Conservation (phyloP, 2,113 vertebrate species). For the Neomonachus schauinslandi region DNA sequence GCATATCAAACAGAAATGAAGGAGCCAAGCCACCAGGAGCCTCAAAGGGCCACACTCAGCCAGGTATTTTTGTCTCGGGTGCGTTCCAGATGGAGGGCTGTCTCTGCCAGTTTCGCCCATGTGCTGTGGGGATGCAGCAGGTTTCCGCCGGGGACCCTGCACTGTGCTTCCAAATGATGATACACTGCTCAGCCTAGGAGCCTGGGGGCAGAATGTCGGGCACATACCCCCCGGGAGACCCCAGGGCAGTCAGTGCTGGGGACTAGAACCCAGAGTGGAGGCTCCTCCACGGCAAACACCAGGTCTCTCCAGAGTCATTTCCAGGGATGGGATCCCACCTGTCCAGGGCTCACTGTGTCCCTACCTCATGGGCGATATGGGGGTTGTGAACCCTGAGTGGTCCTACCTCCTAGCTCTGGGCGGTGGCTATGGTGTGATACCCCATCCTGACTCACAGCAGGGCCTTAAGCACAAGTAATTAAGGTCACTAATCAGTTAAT, state of each 20-base stretch:
- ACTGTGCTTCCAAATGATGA: background rate
- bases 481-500: background rate
- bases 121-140: rapidly evolving
- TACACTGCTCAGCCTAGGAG: rapidly evolving
- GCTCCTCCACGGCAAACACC: rapidly evolving
- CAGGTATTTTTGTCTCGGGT: rapidly evolving
- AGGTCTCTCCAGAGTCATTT: background rate
- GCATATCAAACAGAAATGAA: rapidly evolving
- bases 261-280: rapidly evolving
- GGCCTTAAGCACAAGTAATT: background rate
- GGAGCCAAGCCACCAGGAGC: rapidly evolving
- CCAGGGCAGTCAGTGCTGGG: background rate
- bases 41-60: background rate
- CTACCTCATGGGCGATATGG: background rate
- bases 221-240: rapidly evolving
- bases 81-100: rapidly evolving
- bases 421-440: rapidly evolving
- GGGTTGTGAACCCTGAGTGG: background rate
- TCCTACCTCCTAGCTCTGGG: rapidly evolving
- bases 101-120: rapidly evolving
- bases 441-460: rapidly evolving
- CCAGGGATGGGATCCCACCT: rapidly evolving
- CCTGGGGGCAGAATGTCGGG: background rate
- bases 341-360: rapidly evolving
- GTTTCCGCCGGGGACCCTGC: no score